Evolutionary conservation across 1,140 invertebrate genomes (phyloP).

Genomic region (Armadillidium nasatum): DNA sequence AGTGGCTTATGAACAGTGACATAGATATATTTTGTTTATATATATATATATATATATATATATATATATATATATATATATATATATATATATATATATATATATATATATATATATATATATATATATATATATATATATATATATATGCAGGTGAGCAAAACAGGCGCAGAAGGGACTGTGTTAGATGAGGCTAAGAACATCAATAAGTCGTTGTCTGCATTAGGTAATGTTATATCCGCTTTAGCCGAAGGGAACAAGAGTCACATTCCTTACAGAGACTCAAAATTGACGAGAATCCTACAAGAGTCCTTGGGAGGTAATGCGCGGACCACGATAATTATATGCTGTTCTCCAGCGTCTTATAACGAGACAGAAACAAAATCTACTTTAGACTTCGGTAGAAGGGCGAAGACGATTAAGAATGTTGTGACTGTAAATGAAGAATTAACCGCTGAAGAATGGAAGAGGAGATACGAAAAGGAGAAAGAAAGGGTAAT

Average conservation of each 20-base stretch:
- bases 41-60: too few species aligned
- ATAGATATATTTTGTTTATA: too few species aligned
- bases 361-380: conserved; percentile 99
- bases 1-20: too few species aligned
- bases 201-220: conserved; percentile 98
- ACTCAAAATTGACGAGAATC: conserved; percentile 97
- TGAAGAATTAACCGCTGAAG: conserved; percentile 97
- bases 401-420: conserved; percentile 64
- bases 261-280: conserved; percentile 94
- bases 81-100: too few species aligned
- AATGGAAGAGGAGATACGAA: conserved; percentile 98
- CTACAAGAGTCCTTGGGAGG: conserved; percentile 98
- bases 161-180: conserved; percentile 98
- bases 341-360: conserved; percentile 99
- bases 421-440: conserved; percentile 87
- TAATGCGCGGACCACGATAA: conserved; percentile 97
- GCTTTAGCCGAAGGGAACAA: conserved; percentile 92
- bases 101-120: too few species aligned
- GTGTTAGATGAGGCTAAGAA: conserved; percentile 99
- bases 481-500: conserved; percentile 91
- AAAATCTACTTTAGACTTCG: conserved; percentile 98
- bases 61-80: too few species aligned
- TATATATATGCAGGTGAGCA: conserved; percentile 68
- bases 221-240: conserved; percentile 98
- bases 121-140: too few species aligned